Percentiles rank a stretch among this genome's conserved stretches.
Evolutionary conservation across 2,888 invertebrate species (phyloP).

Genomic region (Drosophila prolongata): DNA sequence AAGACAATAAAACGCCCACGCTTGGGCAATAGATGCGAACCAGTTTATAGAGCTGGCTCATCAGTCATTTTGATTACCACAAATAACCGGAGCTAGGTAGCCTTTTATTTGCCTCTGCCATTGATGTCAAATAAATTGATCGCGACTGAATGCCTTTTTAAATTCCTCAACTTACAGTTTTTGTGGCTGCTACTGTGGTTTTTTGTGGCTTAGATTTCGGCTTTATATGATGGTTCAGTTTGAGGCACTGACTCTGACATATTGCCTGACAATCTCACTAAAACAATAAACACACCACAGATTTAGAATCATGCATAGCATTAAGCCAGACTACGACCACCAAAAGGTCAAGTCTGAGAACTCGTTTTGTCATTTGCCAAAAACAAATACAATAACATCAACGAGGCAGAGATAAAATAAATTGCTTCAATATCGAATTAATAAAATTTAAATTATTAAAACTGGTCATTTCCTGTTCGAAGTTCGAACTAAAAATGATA

Average conservation of each 20-base stretch:
- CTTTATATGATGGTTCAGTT: constrained; percentile 45
- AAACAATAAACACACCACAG: constrained; percentile 47
- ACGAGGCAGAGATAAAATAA: constrained; percentile 63
- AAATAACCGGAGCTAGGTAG: constrained; percentile 44
- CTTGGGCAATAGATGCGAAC: constrained; percentile 56
- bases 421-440: constrained; percentile 66
- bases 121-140: constrained; percentile 65
- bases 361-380: constrained; percentile 53
- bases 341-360: constrained; percentile 61
- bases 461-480: constrained; percentile 48
- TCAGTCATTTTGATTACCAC: constrained; percentile 71
- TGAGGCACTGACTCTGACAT: constrained; percentile 59
- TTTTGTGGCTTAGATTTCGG: background rate
- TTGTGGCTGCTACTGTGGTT: constrained; percentile 23
- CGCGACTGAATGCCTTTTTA: constrained; percentile 32
- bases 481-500: constrained; percentile 27
- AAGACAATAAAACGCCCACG: constrained; percentile 58
- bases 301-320: constrained; percentile 45
- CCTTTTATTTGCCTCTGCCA: constrained; percentile 40
- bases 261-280: constrained; percentile 57
- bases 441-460: constrained; percentile 57
- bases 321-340: constrained; percentile 25
- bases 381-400: constrained; percentile 53
- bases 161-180: constrained; percentile 65
- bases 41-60: constrained; percentile 67